Evolutionary conservation across 1,140 invertebrate species (phyloP).

Genomic region (Tetramorium simillimum): DNA sequence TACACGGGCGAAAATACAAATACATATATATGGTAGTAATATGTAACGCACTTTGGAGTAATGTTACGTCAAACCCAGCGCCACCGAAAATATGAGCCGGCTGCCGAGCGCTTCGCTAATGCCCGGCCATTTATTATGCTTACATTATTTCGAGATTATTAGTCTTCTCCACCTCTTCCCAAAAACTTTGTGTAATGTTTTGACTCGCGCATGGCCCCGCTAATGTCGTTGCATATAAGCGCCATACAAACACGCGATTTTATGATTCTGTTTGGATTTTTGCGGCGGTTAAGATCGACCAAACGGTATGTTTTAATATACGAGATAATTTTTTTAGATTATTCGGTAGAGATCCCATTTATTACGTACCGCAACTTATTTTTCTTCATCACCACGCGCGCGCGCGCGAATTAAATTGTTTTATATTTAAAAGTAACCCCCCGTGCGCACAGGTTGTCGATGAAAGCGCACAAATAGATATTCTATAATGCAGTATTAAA

Average conservation of each 20-base stretch:
- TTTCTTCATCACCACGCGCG: neutral
- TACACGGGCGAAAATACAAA: conserved; percentile 51
- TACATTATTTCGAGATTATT: conserved; percentile 85
- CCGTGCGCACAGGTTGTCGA: neutral
- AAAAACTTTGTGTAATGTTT: conserved; percentile 80
- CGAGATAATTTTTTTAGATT: neutral
- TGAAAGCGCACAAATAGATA: neutral
- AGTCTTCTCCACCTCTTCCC: conserved; percentile 79
- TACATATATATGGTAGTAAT: conserved; percentile 77
- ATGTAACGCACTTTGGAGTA: conserved; percentile 84
- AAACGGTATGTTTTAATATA: neutral
- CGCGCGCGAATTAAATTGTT: neutral
- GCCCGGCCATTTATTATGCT: conserved; percentile 83
- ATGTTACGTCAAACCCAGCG: conserved; percentile 85
- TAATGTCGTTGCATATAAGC: conserved; percentile 69
- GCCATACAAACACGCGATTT: conserved; percentile 27
- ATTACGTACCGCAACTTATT: neutral
- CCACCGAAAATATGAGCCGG: conserved; percentile 85
- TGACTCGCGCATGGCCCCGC: conserved; percentile 69
- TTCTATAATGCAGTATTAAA: conserved; percentile 19
- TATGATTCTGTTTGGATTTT: conserved; percentile 15
- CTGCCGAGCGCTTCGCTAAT: conserved; percentile 83
- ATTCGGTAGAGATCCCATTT: neutral
- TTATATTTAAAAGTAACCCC: neutral
- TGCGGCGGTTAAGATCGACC: neutral